Conservation (phyloP, 2,888 invertebrate genomes). For the Anthophora plumipes region DNA sequence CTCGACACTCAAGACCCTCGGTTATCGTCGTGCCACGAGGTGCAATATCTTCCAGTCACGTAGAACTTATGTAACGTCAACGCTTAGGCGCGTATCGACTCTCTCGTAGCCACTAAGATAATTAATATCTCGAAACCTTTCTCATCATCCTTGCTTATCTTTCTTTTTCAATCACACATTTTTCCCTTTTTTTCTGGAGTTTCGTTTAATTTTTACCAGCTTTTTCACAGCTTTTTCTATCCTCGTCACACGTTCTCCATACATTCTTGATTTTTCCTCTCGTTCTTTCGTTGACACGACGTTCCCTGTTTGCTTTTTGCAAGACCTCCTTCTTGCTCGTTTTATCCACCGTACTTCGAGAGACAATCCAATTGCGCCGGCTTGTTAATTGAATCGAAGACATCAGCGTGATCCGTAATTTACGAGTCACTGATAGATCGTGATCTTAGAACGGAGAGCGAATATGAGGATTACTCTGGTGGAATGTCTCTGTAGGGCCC, state of each 20-base stretch:
- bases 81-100: slow-evolving; percentile 35
- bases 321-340: neutral
- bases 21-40: slow-evolving; percentile 27
- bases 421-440: slow-evolving; percentile 34
- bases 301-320: neutral
- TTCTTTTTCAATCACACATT: neutral
- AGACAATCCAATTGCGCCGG: slow-evolving; percentile 20
- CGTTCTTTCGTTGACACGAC: neutral
- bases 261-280: too few relatives aligned
- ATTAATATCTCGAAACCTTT: slow-evolving; percentile 45
- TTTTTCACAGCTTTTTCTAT: too few relatives aligned
- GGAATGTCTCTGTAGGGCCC: slow-evolving; percentile 9
- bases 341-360: neutral
- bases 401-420: slow-evolving; percentile 27
- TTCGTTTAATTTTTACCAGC: too few relatives aligned
- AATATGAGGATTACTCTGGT: slow-evolving; percentile 13
- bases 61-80: slow-evolving; percentile 55
- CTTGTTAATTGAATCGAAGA: slow-evolving; percentile 43
- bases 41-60: slow-evolving; percentile 45
- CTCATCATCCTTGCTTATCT: neutral
- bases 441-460: neutral
- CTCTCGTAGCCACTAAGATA: slow-evolving; percentile 29
- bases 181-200: neutral
- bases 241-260: neutral
- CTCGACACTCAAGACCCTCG: slow-evolving; percentile 30